Percentiles rank a stretch among this genome's conserved stretches.
Conservation (phyloP, 2,888 invertebrate species). For the Nasonia oneida region DNA sequence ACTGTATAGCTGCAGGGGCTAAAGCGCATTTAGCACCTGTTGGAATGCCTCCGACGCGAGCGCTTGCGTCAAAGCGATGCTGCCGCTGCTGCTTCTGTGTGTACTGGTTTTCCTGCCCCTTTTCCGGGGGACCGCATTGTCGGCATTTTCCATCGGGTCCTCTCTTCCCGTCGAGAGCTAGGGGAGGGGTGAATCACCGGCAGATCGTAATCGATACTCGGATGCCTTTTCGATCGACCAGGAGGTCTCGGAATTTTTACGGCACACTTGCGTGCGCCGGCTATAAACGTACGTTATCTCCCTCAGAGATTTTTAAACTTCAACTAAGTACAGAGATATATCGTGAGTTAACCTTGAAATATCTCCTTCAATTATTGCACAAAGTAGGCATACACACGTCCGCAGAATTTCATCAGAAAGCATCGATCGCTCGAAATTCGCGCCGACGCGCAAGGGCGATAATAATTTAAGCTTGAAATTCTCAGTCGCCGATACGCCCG, state of each 20-base stretch:
- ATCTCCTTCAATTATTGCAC: background rate
- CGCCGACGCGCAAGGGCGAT: conserved; percentile 2
- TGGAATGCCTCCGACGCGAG: conserved; percentile 68
- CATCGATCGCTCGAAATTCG: background rate
- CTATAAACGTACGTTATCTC: background rate
- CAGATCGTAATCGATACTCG: background rate
- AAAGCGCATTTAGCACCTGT: conserved; percentile 73
- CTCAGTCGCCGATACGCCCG: background rate
- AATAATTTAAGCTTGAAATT: conserved; percentile 31
- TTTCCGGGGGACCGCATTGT: background rate
- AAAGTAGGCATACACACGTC: background rate
- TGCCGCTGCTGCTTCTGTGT: background rate
- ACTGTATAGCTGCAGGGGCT: conserved; percentile 45
- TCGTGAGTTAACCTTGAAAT: too few species aligned
- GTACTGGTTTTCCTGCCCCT: background rate
- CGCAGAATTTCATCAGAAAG: background rate
- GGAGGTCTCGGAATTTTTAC: conserved; percentile 5
- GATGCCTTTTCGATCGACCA: background rate
- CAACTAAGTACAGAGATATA: too few species aligned
- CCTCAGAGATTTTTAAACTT: background rate
- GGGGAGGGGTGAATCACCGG: background rate
- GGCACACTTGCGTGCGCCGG: background rate
- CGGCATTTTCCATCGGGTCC: background rate
- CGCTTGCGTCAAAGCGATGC: conserved; percentile 38
- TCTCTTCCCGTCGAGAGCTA: background rate